These are phyloP conservation scores for Allobates femoralis DNA, from an alignment of 2,797 vertebrate genomes.

Conservation along the genomic window DNA sequence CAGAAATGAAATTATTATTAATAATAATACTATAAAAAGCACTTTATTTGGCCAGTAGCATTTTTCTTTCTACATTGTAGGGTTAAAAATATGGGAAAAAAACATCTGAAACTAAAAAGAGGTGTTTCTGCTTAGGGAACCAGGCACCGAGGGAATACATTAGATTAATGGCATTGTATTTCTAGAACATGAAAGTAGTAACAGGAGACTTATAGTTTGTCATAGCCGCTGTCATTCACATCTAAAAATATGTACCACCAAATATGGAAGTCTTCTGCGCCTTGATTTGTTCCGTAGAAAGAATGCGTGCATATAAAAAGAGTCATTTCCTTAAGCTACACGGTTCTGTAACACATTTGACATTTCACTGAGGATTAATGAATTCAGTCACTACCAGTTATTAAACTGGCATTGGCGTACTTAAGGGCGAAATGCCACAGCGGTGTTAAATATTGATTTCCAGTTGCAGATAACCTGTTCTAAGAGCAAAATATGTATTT, in stretches of 20 bases:
- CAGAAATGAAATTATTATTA: background rate
- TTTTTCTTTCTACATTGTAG: background rate
- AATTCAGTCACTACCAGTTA: constrained; percentile 55
- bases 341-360: constrained; percentile 45
- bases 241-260: constrained; percentile 49
- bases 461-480: constrained; percentile 24
- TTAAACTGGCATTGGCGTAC: constrained; percentile 50
- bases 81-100: constrained; percentile 21
- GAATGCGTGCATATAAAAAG: constrained; percentile 22
- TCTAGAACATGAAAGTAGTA: constrained; percentile 43
- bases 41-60: background rate
- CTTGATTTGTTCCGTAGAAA: background rate
- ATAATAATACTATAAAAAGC: background rate
- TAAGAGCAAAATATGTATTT: constrained; percentile 39
- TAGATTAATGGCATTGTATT: constrained; percentile 57
- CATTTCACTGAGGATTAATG: constrained; percentile 59
- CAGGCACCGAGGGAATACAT: constrained; percentile 16
- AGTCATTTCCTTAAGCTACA: constrained; percentile 45
- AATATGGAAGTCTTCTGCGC: constrained; percentile 12
- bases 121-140: constrained; percentile 35
- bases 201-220: constrained; percentile 48
- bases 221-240: constrained; percentile 41
- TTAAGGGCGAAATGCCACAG: constrained; percentile 49
- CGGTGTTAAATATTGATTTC: constrained; percentile 60
- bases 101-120: background rate